Percentiles rank a stretch among this genome's conserved stretches.
These are phyloP conservation scores for Yoshiicerus persimilis DNA, from an alignment of 1,140 invertebrate genomes.

Conservation along the genomic window DNA sequence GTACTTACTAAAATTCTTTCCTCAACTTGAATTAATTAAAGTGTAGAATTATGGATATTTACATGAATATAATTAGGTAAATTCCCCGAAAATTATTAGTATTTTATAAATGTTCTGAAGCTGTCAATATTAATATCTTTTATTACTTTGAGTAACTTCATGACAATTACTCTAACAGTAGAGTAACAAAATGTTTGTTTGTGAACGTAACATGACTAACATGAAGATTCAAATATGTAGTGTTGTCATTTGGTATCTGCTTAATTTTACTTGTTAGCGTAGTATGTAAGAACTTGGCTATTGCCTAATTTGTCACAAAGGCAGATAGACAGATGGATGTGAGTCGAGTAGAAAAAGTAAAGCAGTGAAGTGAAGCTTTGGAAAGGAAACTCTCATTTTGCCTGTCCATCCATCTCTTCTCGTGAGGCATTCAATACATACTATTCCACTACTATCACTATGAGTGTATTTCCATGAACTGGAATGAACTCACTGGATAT, in stretches of 20 bases:
- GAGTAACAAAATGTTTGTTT: too few relatives aligned
- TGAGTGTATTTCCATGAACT: background rate
- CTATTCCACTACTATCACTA: too few relatives aligned
- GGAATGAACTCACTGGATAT: background rate
- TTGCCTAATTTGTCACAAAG: conserved; percentile 44
- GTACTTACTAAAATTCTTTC: too few relatives aligned
- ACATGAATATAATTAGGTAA: too few relatives aligned
- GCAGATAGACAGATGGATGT: conserved; percentile 42
- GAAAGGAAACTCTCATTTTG: conserved; percentile 6
- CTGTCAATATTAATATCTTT: too few relatives aligned
- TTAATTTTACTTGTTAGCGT: background rate
- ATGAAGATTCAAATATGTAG: background rate
- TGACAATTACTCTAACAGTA: too few relatives aligned
- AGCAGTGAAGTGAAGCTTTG: conserved; percentile 17
- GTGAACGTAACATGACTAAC: too few relatives aligned
- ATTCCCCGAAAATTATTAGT: too few relatives aligned
- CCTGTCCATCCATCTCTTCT: background rate
- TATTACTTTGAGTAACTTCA: too few relatives aligned
- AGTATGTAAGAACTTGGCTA: background rate
- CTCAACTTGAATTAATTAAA: too few relatives aligned
- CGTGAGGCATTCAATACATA: background rate
- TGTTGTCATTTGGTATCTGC: background rate
- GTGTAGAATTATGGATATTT: too few relatives aligned
- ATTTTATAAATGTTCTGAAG: too few relatives aligned
- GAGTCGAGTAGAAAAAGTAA: conserved; percentile 33